Evolutionary conservation across 2,888 invertebrate genomes (phyloP).

Genomic region (Omphaloscelis lunosa): DNA sequence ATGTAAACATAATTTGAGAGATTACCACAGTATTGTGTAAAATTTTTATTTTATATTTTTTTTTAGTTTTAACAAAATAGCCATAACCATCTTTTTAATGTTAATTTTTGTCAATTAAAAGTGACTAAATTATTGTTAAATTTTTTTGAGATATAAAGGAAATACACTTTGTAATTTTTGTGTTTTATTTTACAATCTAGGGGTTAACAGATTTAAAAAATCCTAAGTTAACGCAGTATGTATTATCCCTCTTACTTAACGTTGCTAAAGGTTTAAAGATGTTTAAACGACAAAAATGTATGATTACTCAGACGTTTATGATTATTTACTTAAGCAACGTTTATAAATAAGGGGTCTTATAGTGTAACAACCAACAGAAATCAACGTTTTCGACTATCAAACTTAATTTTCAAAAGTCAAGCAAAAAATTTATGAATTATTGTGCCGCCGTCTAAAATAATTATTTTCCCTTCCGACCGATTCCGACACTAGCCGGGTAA

Average conservation of each 20-base stretch:
- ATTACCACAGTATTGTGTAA: conserved; percentile 83
- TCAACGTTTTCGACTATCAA: too few species aligned
- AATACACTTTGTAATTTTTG: conserved; percentile 84
- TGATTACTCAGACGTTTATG: too few species aligned
- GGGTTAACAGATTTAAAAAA: neutral
- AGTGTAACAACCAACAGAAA: neutral
- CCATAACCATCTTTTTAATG: conserved; percentile 85
- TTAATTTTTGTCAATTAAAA: conserved; percentile 84
- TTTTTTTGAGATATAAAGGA: conserved; percentile 87
- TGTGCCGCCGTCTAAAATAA: neutral
- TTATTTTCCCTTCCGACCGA: too few species aligned
- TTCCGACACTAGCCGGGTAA: too few species aligned
- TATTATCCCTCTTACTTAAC: too few species aligned
- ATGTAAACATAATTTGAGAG: conserved; percentile 71
- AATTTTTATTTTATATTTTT: conserved; percentile 70
- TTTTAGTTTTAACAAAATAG: conserved; percentile 78
- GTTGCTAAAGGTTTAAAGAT: too few species aligned
- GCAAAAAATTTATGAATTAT: neutral
- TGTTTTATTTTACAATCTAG: conserved; percentile 70
- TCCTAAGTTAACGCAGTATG: too few species aligned
- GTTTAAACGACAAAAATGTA: too few species aligned
- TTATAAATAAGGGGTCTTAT: too few species aligned
- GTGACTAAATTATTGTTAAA: conserved; percentile 89
- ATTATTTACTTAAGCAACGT: too few species aligned
- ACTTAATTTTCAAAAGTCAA: neutral